Conservation (phyloP, 2,888 invertebrate genomes). For the Stenolophus ochropezus region DNA sequence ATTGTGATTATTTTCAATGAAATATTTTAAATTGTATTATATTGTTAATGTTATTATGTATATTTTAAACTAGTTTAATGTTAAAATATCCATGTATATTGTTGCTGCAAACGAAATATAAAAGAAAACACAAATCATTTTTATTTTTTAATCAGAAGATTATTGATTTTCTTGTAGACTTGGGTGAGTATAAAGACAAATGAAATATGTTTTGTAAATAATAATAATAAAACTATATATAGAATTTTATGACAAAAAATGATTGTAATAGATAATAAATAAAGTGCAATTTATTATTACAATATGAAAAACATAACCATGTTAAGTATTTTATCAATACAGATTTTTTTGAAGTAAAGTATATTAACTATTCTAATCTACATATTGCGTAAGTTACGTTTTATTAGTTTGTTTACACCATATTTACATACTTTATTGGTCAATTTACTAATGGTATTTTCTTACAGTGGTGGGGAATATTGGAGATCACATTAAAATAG, state of each 20-base stretch:
- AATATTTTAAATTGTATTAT: conserved; percentile 48
- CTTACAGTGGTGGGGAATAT: conserved; percentile 37
- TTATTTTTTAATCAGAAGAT: neutral
- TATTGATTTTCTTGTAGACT: neutral
- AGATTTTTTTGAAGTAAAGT: too few species aligned
- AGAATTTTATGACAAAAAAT: too few species aligned
- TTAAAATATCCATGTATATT: conserved; percentile 45
- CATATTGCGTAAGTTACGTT: neutral
- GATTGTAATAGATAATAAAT: too few species aligned
- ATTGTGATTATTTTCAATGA: conserved; percentile 39
- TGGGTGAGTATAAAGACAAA: too few species aligned
- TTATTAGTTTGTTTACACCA: conserved; percentile 18
- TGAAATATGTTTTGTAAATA: too few species aligned
- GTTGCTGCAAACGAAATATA: conserved; percentile 40
- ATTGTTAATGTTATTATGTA: conserved; percentile 40
- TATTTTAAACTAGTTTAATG: conserved; percentile 41
- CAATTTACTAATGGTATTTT: neutral
- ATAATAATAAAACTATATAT: too few species aligned
- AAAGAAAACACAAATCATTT: conserved; percentile 7
- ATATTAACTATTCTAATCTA: neutral
- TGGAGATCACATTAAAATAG: neutral
- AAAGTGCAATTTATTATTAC: too few species aligned
- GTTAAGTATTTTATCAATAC: too few species aligned
- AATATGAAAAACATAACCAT: neutral
- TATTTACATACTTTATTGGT: conserved; percentile 3